These are phyloP conservation scores for Meles meles DNA, from an alignment of 2,113 vertebrate genomes.

Conservation along the genomic window DNA sequence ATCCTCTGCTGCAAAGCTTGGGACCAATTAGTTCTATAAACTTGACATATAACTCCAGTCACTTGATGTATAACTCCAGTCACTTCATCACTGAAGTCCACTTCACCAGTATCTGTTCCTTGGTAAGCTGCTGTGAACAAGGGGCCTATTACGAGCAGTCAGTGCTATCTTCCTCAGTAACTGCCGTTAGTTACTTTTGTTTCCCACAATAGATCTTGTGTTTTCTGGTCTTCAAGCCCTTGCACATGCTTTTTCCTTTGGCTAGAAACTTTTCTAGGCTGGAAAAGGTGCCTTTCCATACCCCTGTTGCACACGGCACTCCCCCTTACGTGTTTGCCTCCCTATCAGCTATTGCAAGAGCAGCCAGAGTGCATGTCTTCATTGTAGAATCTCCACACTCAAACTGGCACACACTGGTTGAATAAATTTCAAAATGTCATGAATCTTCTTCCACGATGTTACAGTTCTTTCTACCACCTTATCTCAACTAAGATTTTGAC, in stretches of 20 bases:
- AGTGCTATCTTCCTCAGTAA: not conserved
- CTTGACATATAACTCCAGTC: not conserved
- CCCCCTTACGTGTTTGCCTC: not conserved
- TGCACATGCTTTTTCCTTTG: not conserved
- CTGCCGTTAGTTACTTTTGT: not conserved
- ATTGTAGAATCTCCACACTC: not conserved
- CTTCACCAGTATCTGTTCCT: not conserved
- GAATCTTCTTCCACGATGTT: not conserved
- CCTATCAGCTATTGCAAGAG: not conserved
- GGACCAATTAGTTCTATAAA: not conserved
- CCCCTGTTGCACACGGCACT: not conserved
- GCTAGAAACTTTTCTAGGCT: not conserved
- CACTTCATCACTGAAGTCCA: not conserved
- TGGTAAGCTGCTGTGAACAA: not conserved
- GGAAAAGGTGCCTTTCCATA: not conserved
- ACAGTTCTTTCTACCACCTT: not conserved
- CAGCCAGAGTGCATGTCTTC: not conserved
- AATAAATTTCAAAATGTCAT: constrained; percentile 8
- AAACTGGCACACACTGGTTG: not conserved
- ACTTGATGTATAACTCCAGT: not conserved
- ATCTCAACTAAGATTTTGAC: constrained; percentile 1
- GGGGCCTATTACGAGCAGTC: not conserved
- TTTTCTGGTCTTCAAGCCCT: not conserved
- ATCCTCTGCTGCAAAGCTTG: not conserved
- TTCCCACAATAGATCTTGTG: not conserved